Evolutionary conservation across 1,140 invertebrate species (phyloP), one percentile per base, ranked within the genome.

Genomic region (Trichonephila clavata): DNA sequence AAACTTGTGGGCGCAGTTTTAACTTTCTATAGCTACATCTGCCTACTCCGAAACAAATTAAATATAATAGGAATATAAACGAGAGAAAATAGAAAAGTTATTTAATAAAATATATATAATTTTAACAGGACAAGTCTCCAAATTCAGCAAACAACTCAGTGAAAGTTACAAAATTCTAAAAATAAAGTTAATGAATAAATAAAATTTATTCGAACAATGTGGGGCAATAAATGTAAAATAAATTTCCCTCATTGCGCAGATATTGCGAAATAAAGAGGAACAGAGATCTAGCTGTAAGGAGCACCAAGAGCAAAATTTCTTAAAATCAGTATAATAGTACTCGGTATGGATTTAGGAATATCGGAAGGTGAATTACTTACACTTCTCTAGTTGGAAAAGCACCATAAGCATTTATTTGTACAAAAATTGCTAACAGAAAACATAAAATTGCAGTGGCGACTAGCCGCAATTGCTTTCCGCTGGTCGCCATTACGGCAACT

Each of bases 401-500:
- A 86, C 65, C 65, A 61, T 77, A 87, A 80, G 92, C 92, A 24
- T 87, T 80, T 7, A 80, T 21, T 86, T 61, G 21, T 39, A 68
- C 92, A 43, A 80, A 88, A 87, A 87, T 27, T 80, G 50, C 59
- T 39, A 86, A 93, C n/a, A 61, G 39, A 77, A 88, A 93, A 87
- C 92, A 80, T n/a, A 87, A 93, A 93, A 50, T 93, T 50, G 68
- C 65, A 24, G n/a, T 93, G 65, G 43, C 83, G 65, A 65, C 84
- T 65, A 86, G 68, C 86, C 63, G 92, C 86, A 87, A 60, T 14
- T 63, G 43, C 32, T 63, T n/a, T 50, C 92, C 92, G 68, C 92
- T 93, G 61, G 92, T 68, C 92, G 92, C 92, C 92, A 93, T 93
- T 93, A 93, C 86, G 92, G 92, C 92, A 93, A 77, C 61, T 87